phyloP scores from a whole-genome alignment of 2,888 invertebrate species.

The Uloborus plumipes region DNA sequence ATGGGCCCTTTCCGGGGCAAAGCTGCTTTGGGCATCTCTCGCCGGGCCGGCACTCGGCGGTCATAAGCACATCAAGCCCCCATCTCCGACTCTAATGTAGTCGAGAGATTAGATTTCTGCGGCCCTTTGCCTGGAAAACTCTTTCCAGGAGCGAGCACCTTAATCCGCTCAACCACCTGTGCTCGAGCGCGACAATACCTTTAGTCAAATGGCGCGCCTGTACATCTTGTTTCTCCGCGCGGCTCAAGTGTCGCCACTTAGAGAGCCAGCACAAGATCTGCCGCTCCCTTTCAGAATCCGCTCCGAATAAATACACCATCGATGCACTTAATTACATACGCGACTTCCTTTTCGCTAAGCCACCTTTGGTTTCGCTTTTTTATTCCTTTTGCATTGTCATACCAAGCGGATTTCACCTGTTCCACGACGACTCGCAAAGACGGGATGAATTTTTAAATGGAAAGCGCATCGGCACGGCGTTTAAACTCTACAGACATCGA shows the following conservation, averaged over 20 bases:
- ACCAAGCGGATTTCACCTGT: conserved; percentile 10
- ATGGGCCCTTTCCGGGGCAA: conserved; percentile 59
- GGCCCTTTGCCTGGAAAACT: conserved; percentile 10
- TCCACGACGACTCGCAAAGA: background rate
- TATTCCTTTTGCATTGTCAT: background rate
- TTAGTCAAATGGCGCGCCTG: conserved; percentile 61
- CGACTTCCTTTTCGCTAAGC: background rate
- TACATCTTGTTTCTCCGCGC: conserved; percentile 54
- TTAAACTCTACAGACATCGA: no score
- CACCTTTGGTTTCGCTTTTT: no score
- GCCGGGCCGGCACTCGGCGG: conserved; percentile 17
- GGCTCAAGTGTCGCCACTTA: conserved; percentile 62
- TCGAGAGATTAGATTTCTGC: conserved; percentile 65
- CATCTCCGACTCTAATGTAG: conserved; percentile 63
- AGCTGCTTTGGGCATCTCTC: conserved; percentile 63
- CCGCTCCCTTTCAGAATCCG: conserved; percentile 23
- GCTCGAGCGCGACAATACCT: conserved; percentile 60
- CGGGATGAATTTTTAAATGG: no score
- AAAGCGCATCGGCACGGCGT: no score
- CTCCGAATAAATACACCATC: conserved; percentile 25
- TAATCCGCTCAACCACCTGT: conserved; percentile 65
- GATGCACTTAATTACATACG: conserved; percentile 15
- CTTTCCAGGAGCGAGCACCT: conserved; percentile 17
- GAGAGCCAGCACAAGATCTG: background rate
- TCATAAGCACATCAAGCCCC: conserved; percentile 61